Evolutionary conservation across 2,888 invertebrate species (phyloP), one percentile per base, ranked within the genome.

Genomic region (Mechanitis mazaeus): DNA sequence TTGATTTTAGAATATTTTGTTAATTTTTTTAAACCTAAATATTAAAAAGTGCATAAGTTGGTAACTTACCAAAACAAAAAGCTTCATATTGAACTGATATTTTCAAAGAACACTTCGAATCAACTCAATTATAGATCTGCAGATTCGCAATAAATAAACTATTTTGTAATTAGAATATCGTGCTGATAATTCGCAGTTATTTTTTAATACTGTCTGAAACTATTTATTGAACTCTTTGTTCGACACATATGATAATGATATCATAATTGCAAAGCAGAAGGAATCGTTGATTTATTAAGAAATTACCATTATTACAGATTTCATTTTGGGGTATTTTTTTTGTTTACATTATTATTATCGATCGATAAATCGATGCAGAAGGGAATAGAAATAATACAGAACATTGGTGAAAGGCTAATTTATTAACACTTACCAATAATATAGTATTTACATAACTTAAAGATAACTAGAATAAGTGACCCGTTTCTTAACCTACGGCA

Each of bases 391-490:
- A 71, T 69, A 70, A 73, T 67, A 71, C 50, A 63, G 54, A 28
- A 53, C 33, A 60, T 71, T 70, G 68, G 70, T 71, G 73, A 80
- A 81, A 80, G 78, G 76, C 77, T 71, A 68, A 74, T 80, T 77
- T 83, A 84, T 79, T 85, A 76, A 79, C 77, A 81, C 77, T 81
- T 71, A 75, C 75, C 74, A 80, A 77, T 71, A 61, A 63, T 64
- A 55, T 75, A 73, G 71, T 75, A 75, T 76, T 73, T 72, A 73
- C 71, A 80, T 69, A 73, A 79, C 75, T 79, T 77, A 77, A 72
- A 80, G 68, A 75, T 56, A 60, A 64, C 60, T 70, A 76, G 66
- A 74, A 73, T 69, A 70, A 75, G 67, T 71, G 81, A 79, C 82
- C 83, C 78, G 72, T 75, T 74, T 71, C 65, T 66, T 70, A 68